These are phyloP conservation scores for Embiotoca jacksoni DNA, from an alignment of 2,113 vertebrate genomes.

Conservation along the genomic window DNA sequence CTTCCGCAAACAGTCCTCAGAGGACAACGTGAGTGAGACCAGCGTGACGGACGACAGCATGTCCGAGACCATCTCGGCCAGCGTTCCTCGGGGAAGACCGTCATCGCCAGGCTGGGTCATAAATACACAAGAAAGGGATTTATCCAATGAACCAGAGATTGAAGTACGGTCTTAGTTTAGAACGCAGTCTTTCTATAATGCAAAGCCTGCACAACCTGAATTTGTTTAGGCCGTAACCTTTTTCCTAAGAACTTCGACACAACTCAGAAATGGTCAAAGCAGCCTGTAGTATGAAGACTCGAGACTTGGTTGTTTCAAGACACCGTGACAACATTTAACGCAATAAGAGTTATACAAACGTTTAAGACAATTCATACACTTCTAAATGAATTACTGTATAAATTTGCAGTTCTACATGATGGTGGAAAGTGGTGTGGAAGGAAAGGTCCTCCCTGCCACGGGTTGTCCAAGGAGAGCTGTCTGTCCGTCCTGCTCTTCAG, in stretches of 20 bases:
- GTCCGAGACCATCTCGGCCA: slow-evolving; percentile 69
- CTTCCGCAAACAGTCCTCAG: slow-evolving; percentile 74
- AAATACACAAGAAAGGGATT: too few species aligned
- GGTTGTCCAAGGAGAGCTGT: slow-evolving; percentile 70
- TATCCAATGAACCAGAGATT: too few species aligned
- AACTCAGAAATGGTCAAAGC: too few species aligned
- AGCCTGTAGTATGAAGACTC: too few species aligned
- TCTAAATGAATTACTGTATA: rapidly evolving
- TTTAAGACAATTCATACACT: too few species aligned
- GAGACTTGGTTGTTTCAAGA: neutral
- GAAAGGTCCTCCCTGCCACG: slow-evolving; percentile 42
- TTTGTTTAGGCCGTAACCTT: too few species aligned
- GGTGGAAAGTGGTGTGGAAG: slow-evolving; percentile 73
- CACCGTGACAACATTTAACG: neutral
- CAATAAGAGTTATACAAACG: too few species aligned
- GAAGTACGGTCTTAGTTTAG: too few species aligned
- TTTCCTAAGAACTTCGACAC: too few species aligned
- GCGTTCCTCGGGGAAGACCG: slow-evolving; percentile 82
- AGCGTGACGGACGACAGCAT: slow-evolving; percentile 65
- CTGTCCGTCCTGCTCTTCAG: slow-evolving; percentile 76
- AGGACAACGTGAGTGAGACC: slow-evolving; percentile 79
- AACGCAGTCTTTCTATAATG: too few species aligned
- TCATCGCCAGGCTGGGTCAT: too few species aligned
- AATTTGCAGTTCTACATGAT: slow-evolving; percentile 83
- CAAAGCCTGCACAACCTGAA: too few species aligned